A percentile compares a stretch with the other conserved stretches of the same genome.
Evolutionary conservation across 2,888 invertebrate genomes (phyloP).

Genomic region (Andrena marginata): DNA sequence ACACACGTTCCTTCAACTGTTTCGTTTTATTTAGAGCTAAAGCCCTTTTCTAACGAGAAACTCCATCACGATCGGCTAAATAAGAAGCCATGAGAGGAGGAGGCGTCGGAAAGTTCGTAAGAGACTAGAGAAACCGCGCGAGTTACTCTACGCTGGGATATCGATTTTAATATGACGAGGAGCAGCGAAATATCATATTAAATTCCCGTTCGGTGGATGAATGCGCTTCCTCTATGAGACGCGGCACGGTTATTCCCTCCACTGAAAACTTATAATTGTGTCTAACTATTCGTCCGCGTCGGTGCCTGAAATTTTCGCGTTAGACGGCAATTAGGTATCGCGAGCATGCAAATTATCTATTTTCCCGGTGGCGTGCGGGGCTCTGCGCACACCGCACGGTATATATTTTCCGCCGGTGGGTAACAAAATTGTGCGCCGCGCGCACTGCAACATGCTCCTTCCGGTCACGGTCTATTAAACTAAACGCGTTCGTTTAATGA

Average conservation of each 20-base stretch:
- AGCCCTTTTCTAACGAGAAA: not conserved
- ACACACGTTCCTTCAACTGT: not conserved
- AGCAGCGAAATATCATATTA: slow-evolving; percentile 24
- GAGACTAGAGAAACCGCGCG: not conserved
- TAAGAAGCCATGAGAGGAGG: not conserved
- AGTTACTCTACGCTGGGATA: not conserved
- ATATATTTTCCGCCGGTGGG: slow-evolving; percentile 6
- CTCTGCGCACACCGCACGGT: not conserved
- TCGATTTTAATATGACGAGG: slow-evolving; percentile 9
- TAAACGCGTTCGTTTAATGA: slow-evolving; percentile 37
- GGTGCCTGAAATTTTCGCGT: slow-evolving; percentile 62
- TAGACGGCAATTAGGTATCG: slow-evolving; percentile 66
- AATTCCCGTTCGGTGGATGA: slow-evolving; percentile 23
- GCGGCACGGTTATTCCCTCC: slow-evolving; percentile 20
- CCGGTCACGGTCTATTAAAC: slow-evolving; percentile 43
- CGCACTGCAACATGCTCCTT: slow-evolving; percentile 39
- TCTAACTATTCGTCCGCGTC: slow-evolving; percentile 61
- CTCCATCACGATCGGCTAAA: not conserved
- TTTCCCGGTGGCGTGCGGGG: slow-evolving; percentile 4
- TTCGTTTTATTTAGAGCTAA: not conserved
- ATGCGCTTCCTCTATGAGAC: slow-evolving; percentile 13
- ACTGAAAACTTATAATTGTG: slow-evolving; percentile 65
- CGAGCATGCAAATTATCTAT: slow-evolving; percentile 58
- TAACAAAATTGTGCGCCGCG: slow-evolving; percentile 44
- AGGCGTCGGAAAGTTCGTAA: not conserved